Conservation (phyloP, 1,140 invertebrate genomes). For the Hycleus phaleratus region DNA sequence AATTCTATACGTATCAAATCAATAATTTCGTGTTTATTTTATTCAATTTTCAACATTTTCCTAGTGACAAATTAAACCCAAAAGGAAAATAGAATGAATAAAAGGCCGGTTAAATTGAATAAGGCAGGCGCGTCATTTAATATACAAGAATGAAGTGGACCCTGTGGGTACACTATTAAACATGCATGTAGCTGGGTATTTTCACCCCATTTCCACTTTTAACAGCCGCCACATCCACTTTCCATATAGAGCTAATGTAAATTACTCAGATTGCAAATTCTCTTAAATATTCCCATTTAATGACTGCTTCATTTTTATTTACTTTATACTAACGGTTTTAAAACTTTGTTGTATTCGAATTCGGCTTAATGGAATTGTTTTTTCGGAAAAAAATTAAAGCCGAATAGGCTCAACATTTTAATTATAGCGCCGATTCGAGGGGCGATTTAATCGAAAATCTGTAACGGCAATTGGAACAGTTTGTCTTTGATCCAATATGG, state of each 20-base stretch:
- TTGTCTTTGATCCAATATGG: no score
- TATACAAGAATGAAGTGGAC: slow-evolving; percentile 30
- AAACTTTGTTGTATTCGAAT: slow-evolving; percentile 14
- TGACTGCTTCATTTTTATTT: slow-evolving; percentile 15
- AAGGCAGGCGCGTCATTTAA: slow-evolving; percentile 28
- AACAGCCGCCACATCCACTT: no score
- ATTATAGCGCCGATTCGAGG: no score
- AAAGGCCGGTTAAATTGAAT: slow-evolving; percentile 27
- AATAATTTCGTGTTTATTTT: no score
- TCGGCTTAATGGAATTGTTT: not conserved
- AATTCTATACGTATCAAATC: no score
- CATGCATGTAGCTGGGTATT: slow-evolving; percentile 28
- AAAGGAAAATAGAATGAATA: no score
- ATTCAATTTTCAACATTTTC: no score
- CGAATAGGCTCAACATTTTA: no score
- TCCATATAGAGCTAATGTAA: slow-evolving; percentile 8
- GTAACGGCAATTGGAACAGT: no score
- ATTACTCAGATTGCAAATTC: slow-evolving; percentile 19
- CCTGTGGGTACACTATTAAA: slow-evolving; percentile 33
- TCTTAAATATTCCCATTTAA: slow-evolving; percentile 9
- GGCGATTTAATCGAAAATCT: no score
- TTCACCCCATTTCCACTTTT: not conserved
- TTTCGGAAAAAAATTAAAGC: no score
- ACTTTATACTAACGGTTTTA: not conserved
- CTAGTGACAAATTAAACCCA: no score